Percentiles rank a stretch among this genome's conserved stretches.
These are phyloP conservation scores for Otolemur crassicaudatus DNA, from an alignment of 2,797 vertebrate species.

Conservation along the genomic window DNA sequence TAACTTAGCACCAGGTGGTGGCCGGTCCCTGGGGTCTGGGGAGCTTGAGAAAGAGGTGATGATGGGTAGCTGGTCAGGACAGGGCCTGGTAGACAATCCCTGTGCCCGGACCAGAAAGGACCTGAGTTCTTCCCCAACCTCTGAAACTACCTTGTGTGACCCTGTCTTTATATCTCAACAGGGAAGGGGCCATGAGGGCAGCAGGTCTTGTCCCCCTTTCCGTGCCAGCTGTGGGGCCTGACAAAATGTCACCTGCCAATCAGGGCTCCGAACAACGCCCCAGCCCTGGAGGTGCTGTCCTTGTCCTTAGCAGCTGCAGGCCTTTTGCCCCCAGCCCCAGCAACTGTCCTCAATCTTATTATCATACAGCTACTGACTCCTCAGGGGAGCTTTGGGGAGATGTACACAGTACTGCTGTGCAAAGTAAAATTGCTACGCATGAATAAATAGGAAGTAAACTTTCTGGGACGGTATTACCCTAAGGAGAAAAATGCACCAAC, in stretches of 20 bases:
- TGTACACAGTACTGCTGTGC: rapidly evolving
- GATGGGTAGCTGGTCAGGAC: background rate
- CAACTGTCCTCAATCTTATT: rapidly evolving
- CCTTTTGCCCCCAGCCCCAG: background rate
- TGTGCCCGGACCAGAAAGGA: background rate
- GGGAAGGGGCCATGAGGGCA: background rate
- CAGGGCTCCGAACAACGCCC: background rate
- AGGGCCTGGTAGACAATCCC: background rate
- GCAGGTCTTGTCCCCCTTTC: too few species aligned
- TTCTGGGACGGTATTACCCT: background rate
- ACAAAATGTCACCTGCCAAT: too few species aligned
- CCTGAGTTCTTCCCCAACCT: background rate
- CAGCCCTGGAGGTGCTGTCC: too few species aligned
- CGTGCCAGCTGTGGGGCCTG: rapidly evolving
- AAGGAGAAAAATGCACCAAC: background rate
- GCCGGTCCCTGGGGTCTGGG: background rate
- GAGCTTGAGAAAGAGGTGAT: background rate
- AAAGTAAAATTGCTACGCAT: background rate
- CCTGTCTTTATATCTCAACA: background rate
- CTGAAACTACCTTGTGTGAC: background rate
- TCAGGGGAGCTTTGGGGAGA: background rate
- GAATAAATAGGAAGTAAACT: background rate
- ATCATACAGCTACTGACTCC: background rate
- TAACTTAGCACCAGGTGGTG: rapidly evolving
- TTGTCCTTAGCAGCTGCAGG: background rate